Conservation (phyloP, 2,797 vertebrate genomes). For the Poecilia gillii region DNA sequence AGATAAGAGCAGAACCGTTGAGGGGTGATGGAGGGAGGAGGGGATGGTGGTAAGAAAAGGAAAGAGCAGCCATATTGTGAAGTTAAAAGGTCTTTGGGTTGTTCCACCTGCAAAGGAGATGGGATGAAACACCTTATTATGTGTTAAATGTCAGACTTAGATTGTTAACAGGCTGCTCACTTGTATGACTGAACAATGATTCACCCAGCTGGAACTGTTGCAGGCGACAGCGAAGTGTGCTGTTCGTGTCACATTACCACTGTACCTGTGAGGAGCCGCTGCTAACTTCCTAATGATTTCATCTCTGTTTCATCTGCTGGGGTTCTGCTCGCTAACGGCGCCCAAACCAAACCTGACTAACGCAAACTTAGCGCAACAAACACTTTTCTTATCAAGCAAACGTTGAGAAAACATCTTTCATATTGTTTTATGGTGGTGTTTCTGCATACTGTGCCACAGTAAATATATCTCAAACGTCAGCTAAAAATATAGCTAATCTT, state of each 20-base stretch:
- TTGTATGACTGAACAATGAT: slow-evolving; percentile 62
- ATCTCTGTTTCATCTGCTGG: slow-evolving; percentile 35
- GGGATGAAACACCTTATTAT: slow-evolving; percentile 58
- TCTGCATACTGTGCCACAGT: neutral
- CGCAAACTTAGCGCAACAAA: slow-evolving; percentile 12
- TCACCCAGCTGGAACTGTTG: slow-evolving; percentile 58
- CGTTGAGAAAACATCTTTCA: neutral
- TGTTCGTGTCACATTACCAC: slow-evolving; percentile 60
- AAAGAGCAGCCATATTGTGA: slow-evolving; percentile 22
- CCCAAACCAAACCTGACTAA: neutral
- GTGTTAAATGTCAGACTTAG: slow-evolving; percentile 68
- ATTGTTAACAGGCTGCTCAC: slow-evolving; percentile 61
- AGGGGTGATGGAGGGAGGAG: slow-evolving; percentile 30
- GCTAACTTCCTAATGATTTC: slow-evolving; percentile 54
- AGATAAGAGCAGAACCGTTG: slow-evolving; percentile 71
- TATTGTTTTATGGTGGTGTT: neutral
- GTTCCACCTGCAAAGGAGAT: slow-evolving; percentile 47
- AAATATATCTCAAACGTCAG: neutral
- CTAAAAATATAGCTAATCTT: neutral
- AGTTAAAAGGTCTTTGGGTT: slow-evolving; percentile 55
- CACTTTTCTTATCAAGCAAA: neutral
- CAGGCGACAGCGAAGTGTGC: slow-evolving; percentile 38
- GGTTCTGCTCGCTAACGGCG: slow-evolving; percentile 5
- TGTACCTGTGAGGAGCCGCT: slow-evolving; percentile 60
- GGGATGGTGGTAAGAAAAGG: neutral